Evolutionary conservation across 2,888 invertebrate species (phyloP), one percentile per base, ranked within the genome.

Genomic region (Drosophila emarginata): DNA sequence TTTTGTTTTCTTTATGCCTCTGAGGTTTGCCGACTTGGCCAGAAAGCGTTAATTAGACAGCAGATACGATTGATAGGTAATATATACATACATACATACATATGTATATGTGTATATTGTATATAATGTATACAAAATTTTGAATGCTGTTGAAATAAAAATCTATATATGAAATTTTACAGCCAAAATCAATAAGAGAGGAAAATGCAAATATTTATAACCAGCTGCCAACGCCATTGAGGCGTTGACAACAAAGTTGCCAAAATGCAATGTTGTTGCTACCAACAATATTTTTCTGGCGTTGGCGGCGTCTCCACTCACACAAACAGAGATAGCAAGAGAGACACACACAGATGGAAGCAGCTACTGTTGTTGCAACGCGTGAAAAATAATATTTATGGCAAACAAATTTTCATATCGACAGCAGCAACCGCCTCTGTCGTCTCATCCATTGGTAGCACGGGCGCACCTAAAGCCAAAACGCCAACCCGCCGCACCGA

Each of bases 341-440:
- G 1, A 14, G 32, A 36, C 64, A 40, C 52, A 28, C 40, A 54
- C 63, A 53, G 9, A 40, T 2, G 9, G 15, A 7, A n/a, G 15
- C 81, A 68, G 82, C 80, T 80, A 80, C 80, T 37, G 56, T 57
- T 64, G 86, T 74, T 67, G 78, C 80, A 69, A 56, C 72, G 76
- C 83, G 78, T 82, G 85, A 80, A 81, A 85, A 82, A 75, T 61
- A 79, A 82, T 87, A 83, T 87, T 87, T 83, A 87, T 87, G 87
- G 87, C 87, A 87, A 87, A 87, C 82, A 83, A 83, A 83, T 83
- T 87, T 83, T 81, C 82, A 74, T 81, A 84, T 87, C 85, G 85
- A 84, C 80, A 76, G 78, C 7, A 32, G 9, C 32, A 9, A 9
- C 32, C 32, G 9, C 32, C 9, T 9, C 68, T 56, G 75, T 67